These are phyloP conservation scores for Drosophila pseudoananassae DNA, from an alignment of 1,140 invertebrate species.

Conservation along the genomic window DNA sequence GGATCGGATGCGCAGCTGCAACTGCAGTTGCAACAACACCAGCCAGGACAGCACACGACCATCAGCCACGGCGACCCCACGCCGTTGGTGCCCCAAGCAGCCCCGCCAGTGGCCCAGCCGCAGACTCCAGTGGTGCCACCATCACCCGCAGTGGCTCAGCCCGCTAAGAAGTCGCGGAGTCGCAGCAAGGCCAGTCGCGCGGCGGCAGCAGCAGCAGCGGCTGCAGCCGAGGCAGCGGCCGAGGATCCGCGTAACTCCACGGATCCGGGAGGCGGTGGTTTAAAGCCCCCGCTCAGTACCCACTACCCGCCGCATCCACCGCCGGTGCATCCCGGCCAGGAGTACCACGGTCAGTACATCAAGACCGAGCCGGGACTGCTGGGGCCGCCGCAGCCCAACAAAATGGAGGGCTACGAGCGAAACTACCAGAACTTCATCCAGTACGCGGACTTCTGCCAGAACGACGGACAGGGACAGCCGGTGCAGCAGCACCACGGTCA, in stretches of 20 bases:
- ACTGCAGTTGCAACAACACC: slow-evolving; percentile 67
- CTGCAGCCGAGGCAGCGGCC: slow-evolving; percentile 52
- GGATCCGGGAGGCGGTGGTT: slow-evolving; percentile 72
- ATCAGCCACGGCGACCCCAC: slow-evolving; percentile 54
- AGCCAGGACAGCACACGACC: slow-evolving; percentile 74
- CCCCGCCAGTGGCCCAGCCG: slow-evolving; percentile 6
- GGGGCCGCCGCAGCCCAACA: slow-evolving; percentile 70
- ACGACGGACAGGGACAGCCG: slow-evolving; percentile 73
- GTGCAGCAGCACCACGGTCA: slow-evolving; percentile 67
- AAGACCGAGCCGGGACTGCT: slow-evolving; percentile 77
- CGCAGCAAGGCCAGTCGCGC: slow-evolving; percentile 64
- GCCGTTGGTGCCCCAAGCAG: slow-evolving; percentile 21
- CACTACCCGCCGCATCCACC: slow-evolving; percentile 67
- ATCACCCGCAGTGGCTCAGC: slow-evolving; percentile 30
- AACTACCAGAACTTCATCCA: slow-evolving; percentile 84
- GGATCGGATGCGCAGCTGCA: slow-evolving; percentile 60
- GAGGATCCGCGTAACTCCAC: slow-evolving; percentile 79
- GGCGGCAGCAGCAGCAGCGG: slow-evolving; percentile 54
- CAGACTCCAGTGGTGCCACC: slow-evolving; percentile 29
- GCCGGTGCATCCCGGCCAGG: slow-evolving; percentile 42
- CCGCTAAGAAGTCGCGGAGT: slow-evolving; percentile 59
- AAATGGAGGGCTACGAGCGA: slow-evolving; percentile 83
- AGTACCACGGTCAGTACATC: slow-evolving; percentile 78
- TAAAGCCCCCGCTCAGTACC: slow-evolving; percentile 57
- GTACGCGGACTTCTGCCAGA: slow-evolving; percentile 83